phyloP scores from a whole-genome alignment of 2,888 invertebrate species.

The Pammene aurita region DNA sequence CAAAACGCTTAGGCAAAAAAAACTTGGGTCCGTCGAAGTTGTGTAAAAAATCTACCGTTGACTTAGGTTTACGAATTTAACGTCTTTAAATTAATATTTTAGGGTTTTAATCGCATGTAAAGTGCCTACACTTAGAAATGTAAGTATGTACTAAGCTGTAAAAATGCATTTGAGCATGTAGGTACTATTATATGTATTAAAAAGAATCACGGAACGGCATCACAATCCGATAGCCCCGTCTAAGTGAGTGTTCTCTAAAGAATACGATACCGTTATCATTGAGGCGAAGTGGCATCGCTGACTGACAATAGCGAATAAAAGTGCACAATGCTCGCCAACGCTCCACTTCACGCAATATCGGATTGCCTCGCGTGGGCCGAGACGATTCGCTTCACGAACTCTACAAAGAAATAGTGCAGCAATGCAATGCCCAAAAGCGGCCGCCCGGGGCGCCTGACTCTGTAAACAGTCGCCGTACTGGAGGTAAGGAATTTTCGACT shows the following conservation, averaged over 20 bases:
- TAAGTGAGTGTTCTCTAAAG: slow-evolving; percentile 48
- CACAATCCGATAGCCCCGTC: slow-evolving; percentile 24
- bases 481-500: slow-evolving; percentile 16
- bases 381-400: slow-evolving; percentile 46
- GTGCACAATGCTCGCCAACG: slow-evolving; percentile 63
- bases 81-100: too few relatives aligned
- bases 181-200: not conserved
- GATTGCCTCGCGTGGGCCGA: slow-evolving; percentile 56
- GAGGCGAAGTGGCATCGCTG: slow-evolving; percentile 58
- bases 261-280: slow-evolving; percentile 60
- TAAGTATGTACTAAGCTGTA: not conserved
- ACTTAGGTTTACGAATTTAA: too few relatives aligned
- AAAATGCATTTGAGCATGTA: too few relatives aligned
- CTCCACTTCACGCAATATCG: slow-evolving; percentile 70
- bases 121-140: not conserved
- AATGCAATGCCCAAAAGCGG: slow-evolving; percentile 42
- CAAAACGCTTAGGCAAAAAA: too few relatives aligned
- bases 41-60: too few relatives aligned
- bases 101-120: too few relatives aligned
- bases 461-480: slow-evolving; percentile 22
- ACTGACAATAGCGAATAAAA: slow-evolving; percentile 68
- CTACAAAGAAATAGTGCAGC: slow-evolving; percentile 51
- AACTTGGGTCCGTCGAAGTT: too few relatives aligned
- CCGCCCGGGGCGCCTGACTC: slow-evolving; percentile 43
- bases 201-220: slow-evolving; percentile 6